phyloP scores from a whole-genome alignment of 2,888 invertebrate genomes.

The Matsumyia berberina region DNA sequence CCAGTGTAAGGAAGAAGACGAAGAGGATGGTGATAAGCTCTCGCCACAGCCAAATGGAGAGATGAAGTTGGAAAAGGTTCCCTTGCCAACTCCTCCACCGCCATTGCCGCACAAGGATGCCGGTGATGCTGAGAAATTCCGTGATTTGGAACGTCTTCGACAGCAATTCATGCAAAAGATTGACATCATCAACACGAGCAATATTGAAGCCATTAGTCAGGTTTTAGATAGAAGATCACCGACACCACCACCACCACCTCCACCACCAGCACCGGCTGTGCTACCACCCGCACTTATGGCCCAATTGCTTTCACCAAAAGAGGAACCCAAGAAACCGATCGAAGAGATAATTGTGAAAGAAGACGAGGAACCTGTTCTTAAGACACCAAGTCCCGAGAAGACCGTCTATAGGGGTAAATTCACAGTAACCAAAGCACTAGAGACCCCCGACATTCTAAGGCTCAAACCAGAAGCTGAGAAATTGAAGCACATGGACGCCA shows the following conservation, averaged over 20 bases:
- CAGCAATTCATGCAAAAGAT: slow-evolving; percentile 84
- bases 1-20: slow-evolving; percentile 93
- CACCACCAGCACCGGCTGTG: slow-evolving; percentile 81
- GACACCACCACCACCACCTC: slow-evolving; percentile 82
- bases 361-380: slow-evolving; percentile 14
- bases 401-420: slow-evolving; percentile 85
- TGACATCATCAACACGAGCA: slow-evolving; percentile 82
- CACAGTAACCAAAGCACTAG: slow-evolving; percentile 85
- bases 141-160: slow-evolving; percentile 81
- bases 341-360: slow-evolving; percentile 1
- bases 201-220: slow-evolving; percentile 80
- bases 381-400: slow-evolving; percentile 81
- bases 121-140: slow-evolving; percentile 81
- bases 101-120: slow-evolving; percentile 80
- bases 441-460: slow-evolving; percentile 79
- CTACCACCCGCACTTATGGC: slow-evolving; percentile 80
- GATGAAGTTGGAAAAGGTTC: slow-evolving; percentile 33
- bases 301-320: slow-evolving; percentile 79
- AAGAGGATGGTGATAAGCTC: slow-evolving; percentile 86
- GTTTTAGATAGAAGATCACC: slow-evolving; percentile 65
- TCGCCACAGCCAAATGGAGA: slow-evolving; percentile 78
- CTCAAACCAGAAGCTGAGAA: slow-evolving; percentile 81
- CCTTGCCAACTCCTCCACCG: slow-evolving; percentile 77
- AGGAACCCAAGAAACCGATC: slow-evolving; percentile 33
- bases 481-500: slow-evolving; percentile 80